Conservation (phyloP, 2,113 vertebrate genomes). For the Benitochromis conjunctus region DNA sequence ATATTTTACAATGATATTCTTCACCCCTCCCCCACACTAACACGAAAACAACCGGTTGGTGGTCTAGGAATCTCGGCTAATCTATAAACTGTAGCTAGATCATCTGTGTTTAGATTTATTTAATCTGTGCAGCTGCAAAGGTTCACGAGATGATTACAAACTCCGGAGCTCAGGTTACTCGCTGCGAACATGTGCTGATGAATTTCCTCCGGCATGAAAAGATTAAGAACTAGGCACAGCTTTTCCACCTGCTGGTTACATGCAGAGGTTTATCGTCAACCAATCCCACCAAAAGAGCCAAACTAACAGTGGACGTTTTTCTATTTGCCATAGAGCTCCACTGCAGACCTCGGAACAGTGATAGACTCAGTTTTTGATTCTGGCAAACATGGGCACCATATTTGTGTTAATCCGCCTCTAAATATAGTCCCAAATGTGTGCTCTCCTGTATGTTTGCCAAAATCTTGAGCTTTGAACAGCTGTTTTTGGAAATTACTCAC, state of each 20-base stretch:
- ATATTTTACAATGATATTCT: slow-evolving; percentile 99
- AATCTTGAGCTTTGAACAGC: not conserved
- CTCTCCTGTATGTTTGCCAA: not conserved
- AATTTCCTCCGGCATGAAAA: not conserved
- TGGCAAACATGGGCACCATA: not conserved
- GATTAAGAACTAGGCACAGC: not conserved
- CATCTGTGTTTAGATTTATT: not conserved
- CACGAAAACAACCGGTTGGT: slow-evolving; percentile 27
- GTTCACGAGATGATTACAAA: not conserved
- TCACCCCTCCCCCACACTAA: slow-evolving; percentile 38
- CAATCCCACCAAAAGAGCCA: not conserved
- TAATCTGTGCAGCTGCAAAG: not conserved
- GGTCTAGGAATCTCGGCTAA: not conserved
- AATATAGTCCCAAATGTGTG: not conserved
- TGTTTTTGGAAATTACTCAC: not conserved
- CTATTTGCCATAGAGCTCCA: not conserved
- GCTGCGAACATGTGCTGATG: not conserved
- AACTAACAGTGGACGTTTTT: not conserved
- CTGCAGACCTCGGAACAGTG: not conserved
- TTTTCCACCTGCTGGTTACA: not conserved
- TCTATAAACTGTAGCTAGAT: not conserved
- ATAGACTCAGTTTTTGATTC: not conserved
- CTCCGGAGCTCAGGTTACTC: not conserved
- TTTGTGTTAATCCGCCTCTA: not conserved
- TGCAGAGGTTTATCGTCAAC: not conserved